Base-by-base conservation (phyloP, 2,888 invertebrate genomes). In the Sphaerophoria rueppellii region DNA sequence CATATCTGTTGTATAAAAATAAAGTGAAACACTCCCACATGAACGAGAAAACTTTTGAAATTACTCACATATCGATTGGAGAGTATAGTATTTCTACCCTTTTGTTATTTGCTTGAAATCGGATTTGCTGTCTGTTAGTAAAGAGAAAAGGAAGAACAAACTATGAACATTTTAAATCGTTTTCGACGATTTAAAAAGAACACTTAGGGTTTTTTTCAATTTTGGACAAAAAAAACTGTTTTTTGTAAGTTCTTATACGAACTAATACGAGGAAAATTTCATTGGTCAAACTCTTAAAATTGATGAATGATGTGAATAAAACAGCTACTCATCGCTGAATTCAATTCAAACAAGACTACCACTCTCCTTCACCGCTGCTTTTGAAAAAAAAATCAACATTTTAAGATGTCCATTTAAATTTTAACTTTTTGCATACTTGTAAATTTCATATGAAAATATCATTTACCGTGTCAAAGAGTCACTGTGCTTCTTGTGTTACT, bases 11-110 rank as follows among this genome's bases (percentile, higher is more conserved):
- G n/a, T n/a, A n/a, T n/a, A n/a, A 37, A 52, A 37, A 52, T 32
- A 37, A 32, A 6, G 32, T 35, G 35, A n/a, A 52, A 24, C 4
- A n/a, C n/a, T n/a, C n/a, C n/a, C n/a, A n/a, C n/a, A 24, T 35
- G 35, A 50, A 65, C 35, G 50, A 65, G 35, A 16, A 43, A 65
- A 65, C 48, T 16, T 65, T 65, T 6, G 9, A 40, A 43, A 72
- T 54, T 46, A 54, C 50, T n/a, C 65, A 14, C n/a, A 52, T 50
- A n/a, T 46, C 48, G 58, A 24, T n/a, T n/a, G 24, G 24, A 11
- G 12, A 32, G 2, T 52, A 58, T n/a, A n/a, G n/a, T 16, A 6
- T 37, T n/a, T 34, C 7, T 55, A 34, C 40, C 6, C 37, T 52
- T 57, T 37, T 12, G 7, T 6, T 32, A 6, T 6, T 43, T 24